Percentiles rank a stretch among this genome's conserved stretches.
Evolutionary conservation across 2,888 invertebrate species (phyloP).

Genomic region (Eristalinus aeneus): DNA sequence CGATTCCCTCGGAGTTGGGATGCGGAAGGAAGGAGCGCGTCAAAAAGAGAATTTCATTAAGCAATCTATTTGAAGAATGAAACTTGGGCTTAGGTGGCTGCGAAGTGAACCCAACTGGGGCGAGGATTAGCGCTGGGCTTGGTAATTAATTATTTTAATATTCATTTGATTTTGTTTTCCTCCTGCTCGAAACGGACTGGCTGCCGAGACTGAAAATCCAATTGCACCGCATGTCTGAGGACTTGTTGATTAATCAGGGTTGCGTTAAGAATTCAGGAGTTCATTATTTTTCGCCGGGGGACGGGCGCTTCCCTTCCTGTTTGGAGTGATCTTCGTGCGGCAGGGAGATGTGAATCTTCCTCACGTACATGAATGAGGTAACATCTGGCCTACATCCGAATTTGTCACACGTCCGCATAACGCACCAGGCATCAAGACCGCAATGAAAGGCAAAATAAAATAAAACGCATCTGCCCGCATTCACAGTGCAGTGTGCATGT

Average conservation of each 20-base stretch:
- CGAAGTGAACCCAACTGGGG: slow-evolving; percentile 26
- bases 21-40: not conserved
- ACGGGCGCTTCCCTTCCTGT: too few species aligned
- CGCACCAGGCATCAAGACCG: not conserved
- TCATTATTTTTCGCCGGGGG: not conserved
- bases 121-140: slow-evolving; percentile 28
- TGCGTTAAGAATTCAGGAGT: not conserved
- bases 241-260: slow-evolving; percentile 16
- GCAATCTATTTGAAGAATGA: slow-evolving; percentile 66
- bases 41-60: slow-evolving; percentile 59
- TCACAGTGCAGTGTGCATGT: not conserved
- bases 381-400: not conserved
- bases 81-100: slow-evolving; percentile 34
- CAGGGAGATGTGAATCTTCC: too few species aligned
- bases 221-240: not conserved
- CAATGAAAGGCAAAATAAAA: not conserved
- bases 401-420: not conserved
- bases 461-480: too few species aligned
- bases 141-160: slow-evolving; percentile 68
- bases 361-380: too few species aligned
- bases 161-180: slow-evolving; percentile 37
- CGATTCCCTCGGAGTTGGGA: not conserved
- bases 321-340: too few species aligned
- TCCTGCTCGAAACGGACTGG: not conserved
- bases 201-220: not conserved